A percentile compares a stretch with the other conserved stretches of the same genome.
Evolutionary conservation across 1,140 invertebrate species (phyloP).

Genomic region (Calosoma granatense): DNA sequence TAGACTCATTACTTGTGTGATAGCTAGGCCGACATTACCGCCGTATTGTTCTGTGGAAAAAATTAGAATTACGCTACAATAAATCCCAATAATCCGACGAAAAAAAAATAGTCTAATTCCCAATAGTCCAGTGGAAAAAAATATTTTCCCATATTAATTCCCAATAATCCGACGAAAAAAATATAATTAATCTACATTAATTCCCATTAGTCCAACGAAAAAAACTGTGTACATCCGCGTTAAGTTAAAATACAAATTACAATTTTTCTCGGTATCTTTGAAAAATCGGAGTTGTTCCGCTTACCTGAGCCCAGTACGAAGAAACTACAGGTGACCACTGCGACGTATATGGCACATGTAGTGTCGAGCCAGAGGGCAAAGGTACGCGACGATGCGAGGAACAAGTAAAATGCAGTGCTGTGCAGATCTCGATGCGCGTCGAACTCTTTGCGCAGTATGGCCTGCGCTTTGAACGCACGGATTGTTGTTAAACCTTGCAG

Average conservation of each 20-base stretch:
- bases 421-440: conserved; percentile 46
- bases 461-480: conserved; percentile 54
- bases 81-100: too few relatives aligned
- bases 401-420: conserved; percentile 53
- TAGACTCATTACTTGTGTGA: conserved; percentile 43
- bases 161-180: too few relatives aligned
- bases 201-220: too few relatives aligned
- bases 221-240: too few relatives aligned
- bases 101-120: too few relatives aligned
- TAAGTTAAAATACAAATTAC: too few relatives aligned
- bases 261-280: too few relatives aligned
- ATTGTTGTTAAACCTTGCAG: conserved; percentile 73
- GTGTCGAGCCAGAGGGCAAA: conserved; percentile 50
- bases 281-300: too few relatives aligned
- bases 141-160: background rate
- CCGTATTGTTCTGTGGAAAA: conserved; percentile 26
- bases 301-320: conserved; percentile 31
- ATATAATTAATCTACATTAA: too few relatives aligned
- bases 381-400: conserved; percentile 48
- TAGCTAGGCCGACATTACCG: conserved; percentile 46
- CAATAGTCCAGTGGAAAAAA: too few relatives aligned
- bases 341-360: conserved; percentile 57
- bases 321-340: conserved; percentile 45
- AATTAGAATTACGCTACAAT: too few relatives aligned
- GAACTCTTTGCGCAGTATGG: conserved; percentile 59